Base-by-base conservation (phyloP, 2,113 vertebrate species). In the Catagonus wagneri region DNA sequence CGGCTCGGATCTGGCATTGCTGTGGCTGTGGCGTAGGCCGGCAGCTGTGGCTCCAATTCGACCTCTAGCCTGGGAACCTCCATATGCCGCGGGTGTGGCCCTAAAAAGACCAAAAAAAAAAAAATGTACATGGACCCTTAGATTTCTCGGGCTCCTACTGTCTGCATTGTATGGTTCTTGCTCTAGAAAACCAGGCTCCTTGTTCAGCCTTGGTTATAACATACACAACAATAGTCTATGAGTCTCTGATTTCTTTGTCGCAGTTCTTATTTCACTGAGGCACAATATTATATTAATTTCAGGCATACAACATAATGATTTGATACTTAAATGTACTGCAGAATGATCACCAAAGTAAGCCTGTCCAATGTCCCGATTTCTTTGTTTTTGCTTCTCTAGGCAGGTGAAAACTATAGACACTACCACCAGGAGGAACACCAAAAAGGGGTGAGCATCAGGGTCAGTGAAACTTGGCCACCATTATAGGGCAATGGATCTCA, bases 371-470 rank as follows among this genome's bases (percentile, higher is more conserved):
- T 65, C 68, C 68, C 65, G 20, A 39, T 68, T 60, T 69, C 25
- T 93, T 72, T 94, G 50, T 89, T 63, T 91, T 74, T 95, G 72
- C 61, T 72, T 97, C 69, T 74, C 44, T 23, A 98, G 98, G 69
- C 96, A 97, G 89, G 36, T 63, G 22, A 98, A 98, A 97, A 98
- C 94, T 83, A 71, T 10, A 50, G 97, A 98, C 1, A 56, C 20
- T 0, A 27, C 60, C 89, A 72, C 61, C 32, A 98, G 65, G 94
- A 98, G 89, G 96, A 94, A 29, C 69, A 0, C 60, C 19, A 96
- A 32, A 36, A 96, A 98, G 79, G 95, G 91, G 98, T 99, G 68
- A 25, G 92, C 94, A 16, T 95, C 23, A 3, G 68, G 80, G 16
- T 32, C 52, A 58, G 66, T 54, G 27, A 89, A 76, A 22, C 52